Evolutionary conservation across 2,113 vertebrate species (phyloP).

Genomic region (Columba janthina): DNA sequence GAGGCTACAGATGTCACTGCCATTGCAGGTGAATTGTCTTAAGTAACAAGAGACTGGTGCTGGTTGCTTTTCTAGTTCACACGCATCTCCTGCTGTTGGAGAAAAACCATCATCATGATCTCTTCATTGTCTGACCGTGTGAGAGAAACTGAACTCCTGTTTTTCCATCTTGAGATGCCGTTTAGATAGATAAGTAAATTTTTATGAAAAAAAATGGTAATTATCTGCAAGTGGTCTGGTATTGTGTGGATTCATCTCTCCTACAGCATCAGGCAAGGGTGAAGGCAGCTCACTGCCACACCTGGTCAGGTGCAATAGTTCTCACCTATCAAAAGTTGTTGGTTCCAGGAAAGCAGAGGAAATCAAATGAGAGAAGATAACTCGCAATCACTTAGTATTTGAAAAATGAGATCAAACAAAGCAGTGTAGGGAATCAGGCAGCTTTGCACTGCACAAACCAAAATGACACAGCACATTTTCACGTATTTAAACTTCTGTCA

Average conservation of each 20-base stretch:
- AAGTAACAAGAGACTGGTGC: background rate
- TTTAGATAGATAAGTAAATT: background rate
- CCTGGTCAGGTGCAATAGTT: fast-evolving
- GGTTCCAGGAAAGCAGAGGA: background rate
- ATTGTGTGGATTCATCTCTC: background rate
- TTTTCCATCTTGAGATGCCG: background rate
- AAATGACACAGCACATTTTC: background rate
- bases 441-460: background rate
- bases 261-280: background rate
- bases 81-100: fast-evolving
- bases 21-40: background rate
- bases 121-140: background rate
- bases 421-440: fast-evolving
- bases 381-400: background rate
- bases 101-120: background rate
- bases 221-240: background rate
- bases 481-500: background rate
- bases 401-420: background rate
- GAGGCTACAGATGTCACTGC: background rate
- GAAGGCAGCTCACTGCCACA: background rate
- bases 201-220: background rate
- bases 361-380: background rate
- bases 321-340: background rate
- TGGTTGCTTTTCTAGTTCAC: background rate
- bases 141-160: background rate